Evolutionary conservation across 92 coral and sea anemone species (phyloP), one percentile per base, ranked within the genome.

Genomic region (Porites rus): DNA sequence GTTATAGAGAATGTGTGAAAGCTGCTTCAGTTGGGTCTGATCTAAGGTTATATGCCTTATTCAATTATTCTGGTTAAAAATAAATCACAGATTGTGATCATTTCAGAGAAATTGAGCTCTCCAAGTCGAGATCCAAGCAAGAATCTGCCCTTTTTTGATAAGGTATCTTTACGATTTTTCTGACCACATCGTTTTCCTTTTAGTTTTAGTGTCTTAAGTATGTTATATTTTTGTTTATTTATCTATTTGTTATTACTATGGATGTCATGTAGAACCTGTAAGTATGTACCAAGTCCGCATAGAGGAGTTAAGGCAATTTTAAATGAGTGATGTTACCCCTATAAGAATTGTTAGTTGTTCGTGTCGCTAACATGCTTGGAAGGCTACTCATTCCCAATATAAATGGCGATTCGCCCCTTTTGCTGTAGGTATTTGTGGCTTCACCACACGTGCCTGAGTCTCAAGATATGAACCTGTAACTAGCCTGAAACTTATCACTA

Each of bases 61-160:
- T 56, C 17, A 56, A 14, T 59, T 19, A 7, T 51, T 8, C 18
- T 16, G 38, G 11, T 19, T 75, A 52, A n/a, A 12, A 81, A 25
- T 60, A 51, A 14, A 10, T 7, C 9, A 25, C 22, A 10, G 10
- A 7, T 65, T 67, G 13, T 66, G 8, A 51, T 52, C n/a, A 10
- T 81, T 81, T 70, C 89, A 94, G 98, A 80, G 22, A 80, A 91
- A 20, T 80, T 95, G 82, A 97, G 96, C 77, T 95, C 96, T 86
- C 94, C 98, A 0, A 93, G 98, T 69, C 92, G 88, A 43, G 99
- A 97, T 73, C 98, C 99, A 73, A 97, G 99, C 93, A 93, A 95
- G 84, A 90, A 93, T 50, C 90, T 97, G 46, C 99, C 99, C 4
- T 97, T 95, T 82, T 97, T 87, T 87, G 99, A 97, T 91, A 97